Conservation (phyloP, 2,113 vertebrate species). For the Dromiciops gliroides region DNA sequence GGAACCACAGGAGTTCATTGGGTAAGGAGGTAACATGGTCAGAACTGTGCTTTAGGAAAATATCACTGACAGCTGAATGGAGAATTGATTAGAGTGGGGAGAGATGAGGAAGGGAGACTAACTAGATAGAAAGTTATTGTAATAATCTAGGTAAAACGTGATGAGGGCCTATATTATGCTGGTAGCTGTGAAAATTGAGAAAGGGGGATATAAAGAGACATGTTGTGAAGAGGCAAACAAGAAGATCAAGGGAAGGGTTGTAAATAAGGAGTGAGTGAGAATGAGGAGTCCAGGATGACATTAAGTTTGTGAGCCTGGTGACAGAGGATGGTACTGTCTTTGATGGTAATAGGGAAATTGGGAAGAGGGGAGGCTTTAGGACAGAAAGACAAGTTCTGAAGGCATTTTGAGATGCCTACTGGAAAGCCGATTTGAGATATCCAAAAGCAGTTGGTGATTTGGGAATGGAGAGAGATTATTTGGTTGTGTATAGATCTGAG, state of each 20-base stretch:
- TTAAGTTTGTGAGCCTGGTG: background rate
- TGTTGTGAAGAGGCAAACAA: background rate
- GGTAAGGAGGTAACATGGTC: background rate
- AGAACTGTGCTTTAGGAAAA: background rate
- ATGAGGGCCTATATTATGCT: background rate
- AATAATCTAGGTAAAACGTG: background rate
- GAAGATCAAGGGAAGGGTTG: background rate
- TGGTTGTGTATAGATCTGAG: background rate
- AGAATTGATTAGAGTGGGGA: background rate
- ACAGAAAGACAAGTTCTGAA: background rate
- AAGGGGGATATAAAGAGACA: background rate
- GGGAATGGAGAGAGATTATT: background rate
- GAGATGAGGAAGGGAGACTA: background rate
- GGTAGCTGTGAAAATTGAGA: background rate
- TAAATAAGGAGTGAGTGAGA: background rate
- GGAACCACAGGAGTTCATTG: background rate
- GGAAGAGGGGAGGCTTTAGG: background rate
- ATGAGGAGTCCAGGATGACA: background rate
- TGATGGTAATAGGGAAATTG: background rate
- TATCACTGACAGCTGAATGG: background rate
- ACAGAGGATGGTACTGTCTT: background rate
- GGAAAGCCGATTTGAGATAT: too few relatives aligned
- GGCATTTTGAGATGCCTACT: background rate
- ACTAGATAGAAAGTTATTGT: background rate
- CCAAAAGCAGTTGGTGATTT: background rate